Percentiles rank a stretch among this genome's conserved stretches.
Conservation (phyloP, 1,140 invertebrate genomes). For the Orussus abietinus region DNA sequence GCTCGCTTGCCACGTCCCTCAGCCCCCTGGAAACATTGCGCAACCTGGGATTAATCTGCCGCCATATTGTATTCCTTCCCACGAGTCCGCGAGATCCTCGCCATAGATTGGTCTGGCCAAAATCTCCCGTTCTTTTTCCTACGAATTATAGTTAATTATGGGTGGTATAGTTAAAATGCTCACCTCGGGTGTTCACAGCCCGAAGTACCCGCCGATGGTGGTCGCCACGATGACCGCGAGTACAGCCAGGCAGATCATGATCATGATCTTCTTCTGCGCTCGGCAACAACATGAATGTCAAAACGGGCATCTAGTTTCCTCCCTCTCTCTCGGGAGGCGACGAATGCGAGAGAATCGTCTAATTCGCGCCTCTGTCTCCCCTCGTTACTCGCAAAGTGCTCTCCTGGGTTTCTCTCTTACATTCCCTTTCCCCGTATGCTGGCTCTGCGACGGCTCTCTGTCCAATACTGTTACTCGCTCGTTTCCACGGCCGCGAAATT, state of each 20-base stretch:
- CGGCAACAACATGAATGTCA: slow-evolving; percentile 45
- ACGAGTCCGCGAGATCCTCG: no score
- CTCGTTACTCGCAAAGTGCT: slow-evolving; percentile 5
- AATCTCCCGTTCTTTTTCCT: no score
- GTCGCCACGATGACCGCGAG: slow-evolving; percentile 79
- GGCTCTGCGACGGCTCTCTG: slow-evolving; percentile 25
- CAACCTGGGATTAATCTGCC: no score
- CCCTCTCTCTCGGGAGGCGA: slow-evolving; percentile 5
- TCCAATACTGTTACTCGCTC: slow-evolving; percentile 38
- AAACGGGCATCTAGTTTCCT: slow-evolving; percentile 24
- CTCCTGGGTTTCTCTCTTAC: slow-evolving; percentile 4
- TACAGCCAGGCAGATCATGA: slow-evolving; percentile 92
- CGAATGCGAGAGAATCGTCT: no score
- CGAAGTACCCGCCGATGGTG: slow-evolving; percentile 69
- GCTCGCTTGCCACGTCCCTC: no score
- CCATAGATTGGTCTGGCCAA: no score
- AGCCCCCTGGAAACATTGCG: no score
- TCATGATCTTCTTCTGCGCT: slow-evolving; percentile 99
- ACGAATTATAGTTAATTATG: no score
- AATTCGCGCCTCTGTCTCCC: not conserved
- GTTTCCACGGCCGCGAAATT: no score
- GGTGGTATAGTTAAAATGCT: no score
- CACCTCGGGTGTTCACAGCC: slow-evolving; percentile 43
- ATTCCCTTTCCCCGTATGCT: slow-evolving; percentile 6
- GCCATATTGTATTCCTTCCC: no score